Evolutionary conservation across 2,113 vertebrate species (phyloP).

Genomic region (Ammodramus savannarum): DNA sequence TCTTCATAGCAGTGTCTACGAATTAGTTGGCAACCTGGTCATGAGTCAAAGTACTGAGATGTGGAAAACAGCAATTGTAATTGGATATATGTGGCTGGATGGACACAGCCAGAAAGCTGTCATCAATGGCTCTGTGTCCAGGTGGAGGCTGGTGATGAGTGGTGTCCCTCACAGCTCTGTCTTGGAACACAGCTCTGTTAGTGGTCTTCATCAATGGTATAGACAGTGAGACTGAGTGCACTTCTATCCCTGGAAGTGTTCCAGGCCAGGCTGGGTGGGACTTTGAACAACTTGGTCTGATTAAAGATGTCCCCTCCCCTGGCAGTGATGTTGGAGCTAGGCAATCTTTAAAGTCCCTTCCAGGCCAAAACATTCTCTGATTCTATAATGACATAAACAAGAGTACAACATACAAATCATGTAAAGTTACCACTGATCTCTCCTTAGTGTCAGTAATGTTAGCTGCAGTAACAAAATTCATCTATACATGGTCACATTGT

Average conservation of each 20-base stretch:
- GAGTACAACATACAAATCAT: neutral
- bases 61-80: neutral
- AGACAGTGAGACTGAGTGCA: neutral
- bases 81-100: neutral
- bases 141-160: neutral
- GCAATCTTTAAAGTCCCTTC: neutral
- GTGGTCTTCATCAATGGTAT: neutral
- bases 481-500: neutral
- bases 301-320: neutral
- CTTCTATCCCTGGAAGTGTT: neutral
- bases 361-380: neutral
- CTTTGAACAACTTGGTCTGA: neutral
- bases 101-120: neutral
- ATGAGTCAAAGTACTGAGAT: accelerated
- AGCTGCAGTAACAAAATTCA: neutral
- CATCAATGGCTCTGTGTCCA: neutral
- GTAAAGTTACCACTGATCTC: neutral
- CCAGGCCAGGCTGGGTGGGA: neutral
- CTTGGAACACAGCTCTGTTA: neutral
- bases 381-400: neutral
- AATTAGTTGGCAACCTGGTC: neutral
- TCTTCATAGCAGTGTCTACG: neutral
- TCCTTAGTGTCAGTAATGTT: neutral
- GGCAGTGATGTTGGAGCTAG: neutral
- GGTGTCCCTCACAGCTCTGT: neutral